Conservation (phyloP, 2,797 vertebrate species). For the Anguilla megastoma region DNA sequence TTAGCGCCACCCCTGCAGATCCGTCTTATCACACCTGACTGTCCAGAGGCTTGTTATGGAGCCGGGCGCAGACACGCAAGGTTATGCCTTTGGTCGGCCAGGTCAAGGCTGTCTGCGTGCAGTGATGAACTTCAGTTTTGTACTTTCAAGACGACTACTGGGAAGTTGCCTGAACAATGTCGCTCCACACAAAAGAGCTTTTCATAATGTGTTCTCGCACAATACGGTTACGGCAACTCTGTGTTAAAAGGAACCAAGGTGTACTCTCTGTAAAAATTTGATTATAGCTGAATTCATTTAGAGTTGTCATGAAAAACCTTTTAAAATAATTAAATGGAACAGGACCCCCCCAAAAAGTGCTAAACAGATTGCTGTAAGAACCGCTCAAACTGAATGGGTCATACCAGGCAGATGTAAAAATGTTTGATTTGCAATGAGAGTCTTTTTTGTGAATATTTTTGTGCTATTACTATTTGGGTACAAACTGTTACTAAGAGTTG, state of each 20-base stretch:
- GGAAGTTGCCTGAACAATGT: background rate
- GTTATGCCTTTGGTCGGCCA: background rate
- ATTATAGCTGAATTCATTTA: background rate
- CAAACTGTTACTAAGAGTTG: background rate
- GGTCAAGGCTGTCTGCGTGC: slow-evolving; percentile 12
- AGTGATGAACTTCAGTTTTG: slow-evolving; percentile 12
- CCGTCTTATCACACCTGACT: slow-evolving; percentile 24
- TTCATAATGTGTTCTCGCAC: background rate
- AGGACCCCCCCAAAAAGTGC: background rate
- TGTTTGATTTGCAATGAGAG: background rate
- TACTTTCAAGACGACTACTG: background rate
- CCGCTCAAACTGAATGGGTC: no score
- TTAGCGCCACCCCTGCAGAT: slow-evolving; percentile 16
- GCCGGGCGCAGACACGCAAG: background rate
- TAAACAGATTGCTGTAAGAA: background rate
- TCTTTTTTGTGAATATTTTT: background rate
- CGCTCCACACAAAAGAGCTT: background rate
- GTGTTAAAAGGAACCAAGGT: background rate
- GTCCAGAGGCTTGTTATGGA: slow-evolving; percentile 28
- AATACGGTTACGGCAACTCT: background rate
- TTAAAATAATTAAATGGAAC: background rate
- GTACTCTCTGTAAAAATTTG: background rate
- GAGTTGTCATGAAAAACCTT: background rate
- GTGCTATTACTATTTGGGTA: background rate
- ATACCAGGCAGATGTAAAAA: background rate